Base-by-base conservation (phyloP, 2,888 invertebrate genomes). In the Parasteatoda lunata region DNA sequence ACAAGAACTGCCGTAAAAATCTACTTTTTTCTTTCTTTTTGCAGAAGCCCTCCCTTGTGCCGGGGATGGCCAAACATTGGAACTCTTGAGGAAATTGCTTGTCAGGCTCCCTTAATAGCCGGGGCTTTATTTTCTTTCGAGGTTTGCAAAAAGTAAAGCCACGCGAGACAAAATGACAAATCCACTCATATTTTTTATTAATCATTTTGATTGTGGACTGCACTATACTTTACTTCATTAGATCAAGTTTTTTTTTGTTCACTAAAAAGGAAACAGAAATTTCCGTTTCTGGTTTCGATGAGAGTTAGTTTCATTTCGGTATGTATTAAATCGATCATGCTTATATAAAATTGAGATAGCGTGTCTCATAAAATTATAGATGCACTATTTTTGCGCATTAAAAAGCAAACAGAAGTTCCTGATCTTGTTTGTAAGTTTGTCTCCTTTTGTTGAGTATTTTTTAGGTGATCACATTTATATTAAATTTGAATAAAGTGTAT, bases 71-170 rank as follows among this genome's bases (percentile, higher is more conserved):
- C 7, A 47, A 54, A n/a, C 7, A 30, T 30, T 30, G 30, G 30
- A 72, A 72, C 52, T 66, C 47, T n/a, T 15, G 54, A 75, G 84
- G 78, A 84, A 84, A 84, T 84, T 84, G 84, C 73, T 73, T 78
- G 78, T 84, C 77, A 59, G 77, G 84, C 78, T 66, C 45, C 15
- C 73, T 78, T 77, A 78, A 78, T 84, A 66, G 72, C 68, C 51
- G 15, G 45, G 64, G 54, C 54, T 71, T 77, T 65, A 77, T 77
- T 77, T 75, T 65, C 77, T 51, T 15, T 47, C 48, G 15, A 30
- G 15, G 72, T 11, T 51, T 51, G 7, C 72, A 72, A 3, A n/a
- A 48, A 72, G 48, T 72, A 51, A 72, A 72, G 72, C 72, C 52
- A 52, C 70, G 54, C 70, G 77, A 70, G 54, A 54, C 45, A 54